Evolutionary conservation across 1,140 invertebrate species (phyloP).

Genomic region (Leptinotarsa lineolata): DNA sequence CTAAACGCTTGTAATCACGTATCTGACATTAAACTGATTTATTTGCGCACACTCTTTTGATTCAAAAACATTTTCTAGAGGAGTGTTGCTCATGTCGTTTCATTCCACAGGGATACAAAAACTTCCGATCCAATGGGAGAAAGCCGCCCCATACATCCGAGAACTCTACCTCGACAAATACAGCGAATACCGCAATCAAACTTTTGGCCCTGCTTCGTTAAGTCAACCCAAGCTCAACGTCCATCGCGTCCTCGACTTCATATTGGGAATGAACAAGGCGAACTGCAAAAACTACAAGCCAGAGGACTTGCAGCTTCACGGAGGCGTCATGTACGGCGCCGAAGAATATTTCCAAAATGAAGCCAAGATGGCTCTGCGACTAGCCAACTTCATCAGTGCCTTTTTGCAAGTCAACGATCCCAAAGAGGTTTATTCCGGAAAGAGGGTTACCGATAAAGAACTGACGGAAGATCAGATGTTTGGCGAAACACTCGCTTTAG

Average conservation of each 20-base stretch:
- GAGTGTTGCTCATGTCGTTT: neutral
- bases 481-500: slow-evolving; percentile 86
- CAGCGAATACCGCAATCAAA: slow-evolving; percentile 73
- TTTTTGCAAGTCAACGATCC: slow-evolving; percentile 94
- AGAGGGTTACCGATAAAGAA: slow-evolving; percentile 82
- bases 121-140: slow-evolving; percentile 77
- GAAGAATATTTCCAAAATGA: slow-evolving; percentile 91
- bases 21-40: too few relatives aligned
- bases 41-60: too few relatives aligned
- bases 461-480: slow-evolving; percentile 94
- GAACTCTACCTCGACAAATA: slow-evolving; percentile 75
- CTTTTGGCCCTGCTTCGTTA: slow-evolving; percentile 67
- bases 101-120: slow-evolving; percentile 74
- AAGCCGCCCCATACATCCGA: slow-evolving; percentile 67
- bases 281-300: slow-evolving; percentile 73
- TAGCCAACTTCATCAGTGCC: slow-evolving; percentile 93
- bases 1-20: too few relatives aligned
- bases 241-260: slow-evolving; percentile 77
- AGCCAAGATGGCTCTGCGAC: slow-evolving; percentile 90
- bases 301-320: slow-evolving; percentile 75
- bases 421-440: slow-evolving; percentile 91
- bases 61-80: neutral
- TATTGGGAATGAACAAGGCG: slow-evolving; percentile 70
- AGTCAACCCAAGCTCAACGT: slow-evolving; percentile 72
- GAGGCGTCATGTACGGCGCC: slow-evolving; percentile 84